Evolutionary conservation across 92 coral and sea anemone species (phyloP).

Genomic region (Chrysogorgia sp.): DNA sequence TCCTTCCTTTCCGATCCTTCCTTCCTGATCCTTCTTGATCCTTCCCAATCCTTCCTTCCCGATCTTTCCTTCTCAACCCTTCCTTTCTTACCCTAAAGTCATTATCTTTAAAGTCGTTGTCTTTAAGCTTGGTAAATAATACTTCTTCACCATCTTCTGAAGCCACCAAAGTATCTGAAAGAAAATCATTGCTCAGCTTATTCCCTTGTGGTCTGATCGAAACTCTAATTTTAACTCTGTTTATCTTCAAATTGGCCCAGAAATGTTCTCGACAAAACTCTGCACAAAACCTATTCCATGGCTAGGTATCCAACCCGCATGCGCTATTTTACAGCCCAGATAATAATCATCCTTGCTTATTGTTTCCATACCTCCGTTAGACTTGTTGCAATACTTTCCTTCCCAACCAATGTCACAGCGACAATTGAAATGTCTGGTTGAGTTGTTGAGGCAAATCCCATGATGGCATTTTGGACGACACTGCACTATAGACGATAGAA

Average conservation of each 20-base stretch:
- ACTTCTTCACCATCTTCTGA: constrained; percentile 88
- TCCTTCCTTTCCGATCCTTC: constrained; percentile 9
- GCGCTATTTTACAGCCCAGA: too few relatives aligned
- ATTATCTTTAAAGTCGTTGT: constrained; percentile 5
- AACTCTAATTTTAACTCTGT: too few relatives aligned
- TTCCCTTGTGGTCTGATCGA: too few relatives aligned
- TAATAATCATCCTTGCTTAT: neutral
- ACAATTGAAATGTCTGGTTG: constrained; percentile 72
- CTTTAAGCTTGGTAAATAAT: constrained; percentile 71
- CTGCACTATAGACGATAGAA: constrained; percentile 44
- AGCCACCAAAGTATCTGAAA: constrained; percentile 59
- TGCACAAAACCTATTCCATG: too few relatives aligned
- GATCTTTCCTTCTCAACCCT: neutral
- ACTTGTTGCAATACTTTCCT: constrained; percentile 76
- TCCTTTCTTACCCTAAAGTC: neutral
- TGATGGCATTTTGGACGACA: constrained; percentile 81
- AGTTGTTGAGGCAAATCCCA: constrained; percentile 87
- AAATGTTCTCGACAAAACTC: too few relatives aligned
- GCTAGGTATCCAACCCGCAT: too few relatives aligned
- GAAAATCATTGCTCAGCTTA: neutral
- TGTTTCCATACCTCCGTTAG: constrained; percentile 79
- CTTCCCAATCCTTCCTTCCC: neutral
- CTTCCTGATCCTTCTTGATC: constrained; percentile 5
- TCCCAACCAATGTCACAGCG: constrained; percentile 94
- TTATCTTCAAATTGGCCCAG: too few relatives aligned